Percentiles rank a stretch among this genome's conserved stretches.
Conservation (phyloP, 1,140 invertebrate species). For the Sitophilus oryzae region DNA sequence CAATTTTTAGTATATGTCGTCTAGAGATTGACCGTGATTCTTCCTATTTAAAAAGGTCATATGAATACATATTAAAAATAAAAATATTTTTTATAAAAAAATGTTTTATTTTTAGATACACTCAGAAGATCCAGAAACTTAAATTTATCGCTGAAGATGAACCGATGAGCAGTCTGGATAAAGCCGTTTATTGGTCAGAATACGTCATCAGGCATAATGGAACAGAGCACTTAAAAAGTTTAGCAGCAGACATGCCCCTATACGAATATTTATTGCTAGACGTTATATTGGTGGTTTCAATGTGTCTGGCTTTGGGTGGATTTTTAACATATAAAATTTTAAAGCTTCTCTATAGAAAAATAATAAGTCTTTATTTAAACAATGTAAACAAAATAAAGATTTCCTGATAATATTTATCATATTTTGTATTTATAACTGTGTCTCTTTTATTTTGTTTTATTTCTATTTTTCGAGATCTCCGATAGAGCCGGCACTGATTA, state of each 20-base stretch:
- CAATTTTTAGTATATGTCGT: too few relatives aligned
- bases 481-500: too few relatives aligned
- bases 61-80: too few relatives aligned
- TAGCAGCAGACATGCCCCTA: conserved; percentile 37
- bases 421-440: too few relatives aligned
- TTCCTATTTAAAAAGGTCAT: too few relatives aligned
- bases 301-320: neutral
- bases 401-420: neutral
- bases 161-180: conserved; percentile 39
- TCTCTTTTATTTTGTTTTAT: too few relatives aligned
- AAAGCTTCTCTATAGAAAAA: neutral
- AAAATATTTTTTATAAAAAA: too few relatives aligned
- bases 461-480: too few relatives aligned
- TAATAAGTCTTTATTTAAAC: neutral
- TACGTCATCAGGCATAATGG: conserved; percentile 45
- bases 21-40: too few relatives aligned
- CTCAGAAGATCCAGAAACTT: conserved; percentile 13
- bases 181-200: conserved; percentile 48
- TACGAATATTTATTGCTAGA: conserved; percentile 46
- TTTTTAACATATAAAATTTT: neutral
- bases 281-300: conserved; percentile 32
- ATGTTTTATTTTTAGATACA: conserved; percentile 24
- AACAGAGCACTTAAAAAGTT: conserved; percentile 37
- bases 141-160: conserved; percentile 28
- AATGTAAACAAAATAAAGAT: neutral